Evolutionary conservation across 2,797 vertebrate species (phyloP), one percentile per base, ranked within the genome.

Genomic region (Rhynchotus rufescens): DNA sequence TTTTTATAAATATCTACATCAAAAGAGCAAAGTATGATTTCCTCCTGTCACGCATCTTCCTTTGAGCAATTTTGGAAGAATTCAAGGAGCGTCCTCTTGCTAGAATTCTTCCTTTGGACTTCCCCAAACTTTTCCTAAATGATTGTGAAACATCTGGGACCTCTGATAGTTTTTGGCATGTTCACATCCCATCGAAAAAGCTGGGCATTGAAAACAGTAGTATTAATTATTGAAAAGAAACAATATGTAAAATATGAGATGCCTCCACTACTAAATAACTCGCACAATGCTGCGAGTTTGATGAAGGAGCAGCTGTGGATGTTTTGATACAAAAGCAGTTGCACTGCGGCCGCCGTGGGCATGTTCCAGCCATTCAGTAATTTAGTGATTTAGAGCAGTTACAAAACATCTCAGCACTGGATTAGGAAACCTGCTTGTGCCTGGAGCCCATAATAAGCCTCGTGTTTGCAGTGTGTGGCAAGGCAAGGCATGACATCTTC

Each of bases 41-140:
- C 34, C 15, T 68, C 25, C 36, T 0, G 0, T 73, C 2, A 0
- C 4, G 0, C 3, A 0, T 75, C 44, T 65, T 62, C 71, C 61
- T 44, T 3, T 16, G 38, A 86, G 51, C 42, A 72, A 40, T 49
- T 51, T 62, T 75, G 67, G 65, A 42, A 14, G 2, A 77, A 47
- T 52, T 86, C 68, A 54, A 25, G 15, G 51, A 78, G 74, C 56
- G 28, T 40, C 20, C 6, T 90, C 67, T 93, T 68, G 34, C 75
- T 73, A 68, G 40, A 42, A 54, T 90, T 85, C 87, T 64, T 92
- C 80, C 62, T 61, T 34, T 45, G 71, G 74, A 77, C 81, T 85
- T 90, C 61, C 60, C 83, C 82, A 40, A 67, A 52, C 72, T 79
- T 83, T 82, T 73, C 36, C 51, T 88, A 81, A 84, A 60, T 92